Evolutionary conservation across 1,140 invertebrate genomes (phyloP).

Genomic region (Drusus annulatus): DNA sequence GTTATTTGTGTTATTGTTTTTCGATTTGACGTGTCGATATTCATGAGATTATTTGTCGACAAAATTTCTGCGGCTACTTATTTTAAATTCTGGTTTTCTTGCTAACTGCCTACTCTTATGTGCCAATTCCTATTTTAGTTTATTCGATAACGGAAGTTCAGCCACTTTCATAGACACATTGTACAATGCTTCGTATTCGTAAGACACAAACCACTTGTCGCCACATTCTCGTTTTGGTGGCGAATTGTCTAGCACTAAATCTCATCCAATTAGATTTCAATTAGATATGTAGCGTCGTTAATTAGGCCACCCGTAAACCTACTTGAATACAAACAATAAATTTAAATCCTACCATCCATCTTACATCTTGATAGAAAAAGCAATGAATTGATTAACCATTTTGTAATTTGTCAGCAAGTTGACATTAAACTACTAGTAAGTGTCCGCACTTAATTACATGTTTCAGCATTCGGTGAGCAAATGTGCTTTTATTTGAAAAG

Average conservation of each 20-base stretch:
- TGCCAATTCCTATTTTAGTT: slow-evolving; percentile 11
- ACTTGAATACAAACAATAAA: background rate
- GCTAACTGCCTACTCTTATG: background rate
- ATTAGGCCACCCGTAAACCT: slow-evolving; percentile 19
- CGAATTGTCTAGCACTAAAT: slow-evolving; percentile 6
- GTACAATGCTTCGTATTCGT: background rate
- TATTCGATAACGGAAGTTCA: slow-evolving; percentile 3
- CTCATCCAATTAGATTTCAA: slow-evolving; percentile 7
- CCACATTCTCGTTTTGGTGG: slow-evolving; percentile 2
- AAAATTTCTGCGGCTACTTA: background rate
- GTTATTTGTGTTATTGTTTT: background rate
- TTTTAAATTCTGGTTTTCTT: slow-evolving; percentile 15
- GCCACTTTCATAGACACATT: background rate
- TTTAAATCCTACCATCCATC: too few species aligned
- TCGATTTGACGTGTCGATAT: background rate
- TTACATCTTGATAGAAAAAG: too few species aligned
- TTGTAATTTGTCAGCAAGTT: too few species aligned
- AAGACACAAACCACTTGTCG: background rate
- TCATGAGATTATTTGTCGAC: background rate
- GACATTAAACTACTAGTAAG: too few species aligned
- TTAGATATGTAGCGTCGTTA: background rate
- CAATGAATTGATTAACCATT: too few species aligned
- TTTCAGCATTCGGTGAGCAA: too few species aligned
- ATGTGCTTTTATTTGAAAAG: too few species aligned
- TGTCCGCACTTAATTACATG: too few species aligned